Percentiles rank a stretch among this genome's conserved stretches.
Conservation (phyloP, 2,888 invertebrate genomes). For the Drymonia ruficornis region DNA sequence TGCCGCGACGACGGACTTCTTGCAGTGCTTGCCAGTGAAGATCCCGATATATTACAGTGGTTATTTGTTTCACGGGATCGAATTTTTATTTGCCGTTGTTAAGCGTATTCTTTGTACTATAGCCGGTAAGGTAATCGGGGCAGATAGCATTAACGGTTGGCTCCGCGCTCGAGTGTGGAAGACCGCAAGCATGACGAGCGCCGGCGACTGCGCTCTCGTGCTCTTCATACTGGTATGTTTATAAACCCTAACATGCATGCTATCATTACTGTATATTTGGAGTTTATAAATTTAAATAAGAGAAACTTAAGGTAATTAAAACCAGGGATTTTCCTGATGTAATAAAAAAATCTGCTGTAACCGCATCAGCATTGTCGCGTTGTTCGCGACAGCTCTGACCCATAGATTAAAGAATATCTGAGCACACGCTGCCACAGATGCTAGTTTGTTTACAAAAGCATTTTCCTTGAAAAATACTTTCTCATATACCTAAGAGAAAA, state of each 20-base stretch:
- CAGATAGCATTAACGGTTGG: constrained; percentile 83
- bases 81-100: constrained; percentile 29
- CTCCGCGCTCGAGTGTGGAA: constrained; percentile 82
- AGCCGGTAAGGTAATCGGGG: constrained; percentile 81
- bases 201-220: constrained; percentile 73
- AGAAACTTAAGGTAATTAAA: too few relatives aligned
- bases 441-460: too few relatives aligned
- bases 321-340: too few relatives aligned
- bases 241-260: constrained; percentile 12
- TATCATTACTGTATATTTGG: neutral
- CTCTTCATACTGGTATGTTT: constrained; percentile 74
- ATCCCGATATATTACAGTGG: constrained; percentile 35
- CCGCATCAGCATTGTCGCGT: too few relatives aligned
- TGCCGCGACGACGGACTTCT: constrained; percentile 30
- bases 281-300: neutral
- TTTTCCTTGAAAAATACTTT: too few relatives aligned
- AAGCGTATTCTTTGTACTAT: constrained; percentile 62
- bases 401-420: too few relatives aligned
- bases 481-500: too few relatives aligned
- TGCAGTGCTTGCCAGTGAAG: constrained; percentile 41
- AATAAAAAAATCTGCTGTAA: too few relatives aligned
- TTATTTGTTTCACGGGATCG: constrained; percentile 31
- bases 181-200: constrained; percentile 83
- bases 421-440: too few relatives aligned
- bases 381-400: too few relatives aligned